Base-by-base conservation (phyloP, 1,140 invertebrate genomes). In the Diorhabda sublineata region DNA sequence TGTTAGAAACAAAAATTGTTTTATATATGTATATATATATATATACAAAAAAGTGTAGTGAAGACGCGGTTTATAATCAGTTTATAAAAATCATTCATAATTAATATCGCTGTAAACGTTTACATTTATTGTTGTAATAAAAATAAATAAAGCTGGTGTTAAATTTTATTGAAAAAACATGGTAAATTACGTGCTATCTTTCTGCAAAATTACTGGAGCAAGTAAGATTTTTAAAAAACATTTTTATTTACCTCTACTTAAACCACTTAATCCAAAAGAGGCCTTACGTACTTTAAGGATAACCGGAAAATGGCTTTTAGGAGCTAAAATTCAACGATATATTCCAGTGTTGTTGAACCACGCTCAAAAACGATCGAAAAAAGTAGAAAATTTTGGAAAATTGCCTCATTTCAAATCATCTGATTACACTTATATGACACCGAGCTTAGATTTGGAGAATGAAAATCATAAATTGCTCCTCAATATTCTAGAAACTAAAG, bases 231-330 rank as follows among this genome's bases (percentile, higher is more conserved):
- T 94, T 71, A 91, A 91, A 57, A 90, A 92, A 74, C 89, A 91
- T 45, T 92, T 93, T 81, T 94, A 94, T 78, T 91, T 94, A 75
- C 92, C 92, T 3, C 83, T 94, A 43, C 82, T 94, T 44, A 91
- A 91, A 11, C 91, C 91, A 0, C 90, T 93, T 66, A 92, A 91
- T 61, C 91, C 92, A 3, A 90, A 90, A 3, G 91, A 92, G 74
- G 92, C 91, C 2, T 89, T 91, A 77, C 84, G 90, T 67, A 90
- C 90, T 73, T 93, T 92, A 77, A 86, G 90, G 70, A 92, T 94
- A 68, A 94, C 92, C 0, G 91, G 91, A 52, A 92, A 92, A 81
- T 81, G 80, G 80, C 66, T 80, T 52, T 67, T 81, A 42, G 77
- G 79, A 1, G 71, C 77, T 9, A 91, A 92, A 7, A 90, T 90